Evolutionary conservation across 2,113 vertebrate species (phyloP).

Genomic region (Hippocampus guttulatus): DNA sequence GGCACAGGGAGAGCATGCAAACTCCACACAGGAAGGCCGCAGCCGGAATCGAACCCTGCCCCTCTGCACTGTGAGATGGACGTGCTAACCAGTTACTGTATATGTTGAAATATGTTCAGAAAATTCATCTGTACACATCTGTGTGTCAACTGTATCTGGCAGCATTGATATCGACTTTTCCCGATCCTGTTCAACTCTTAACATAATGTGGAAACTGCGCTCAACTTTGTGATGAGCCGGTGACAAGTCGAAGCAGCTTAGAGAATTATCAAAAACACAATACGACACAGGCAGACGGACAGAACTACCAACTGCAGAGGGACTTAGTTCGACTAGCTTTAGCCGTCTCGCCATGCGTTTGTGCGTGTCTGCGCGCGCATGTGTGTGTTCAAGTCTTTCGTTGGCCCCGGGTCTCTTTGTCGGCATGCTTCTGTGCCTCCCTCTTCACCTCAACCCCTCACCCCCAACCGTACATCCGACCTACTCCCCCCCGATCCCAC

Average conservation of each 20-base stretch:
- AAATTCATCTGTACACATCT: not conserved
- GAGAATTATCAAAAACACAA: conserved; percentile 67
- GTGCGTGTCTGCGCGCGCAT: conserved; percentile 22
- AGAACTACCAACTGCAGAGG: conserved; percentile 59
- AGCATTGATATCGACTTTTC: conserved; percentile 26
- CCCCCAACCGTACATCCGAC: conserved; percentile 5
- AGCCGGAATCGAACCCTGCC: too few species aligned
- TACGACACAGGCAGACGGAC: conserved; percentile 61
- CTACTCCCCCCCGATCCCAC: conserved; percentile 27
- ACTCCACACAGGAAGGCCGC: too few species aligned
- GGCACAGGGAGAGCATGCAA: too few species aligned
- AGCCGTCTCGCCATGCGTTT: conserved; percentile 31
- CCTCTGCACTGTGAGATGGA: too few species aligned
- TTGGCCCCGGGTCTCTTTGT: conserved; percentile 38
- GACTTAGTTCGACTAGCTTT: conserved; percentile 73
- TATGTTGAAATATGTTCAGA: not conserved
- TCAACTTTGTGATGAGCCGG: conserved; percentile 67
- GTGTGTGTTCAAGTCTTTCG: conserved; percentile 22
- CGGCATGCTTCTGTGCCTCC: conserved; percentile 12
- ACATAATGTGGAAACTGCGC: conserved; percentile 50
- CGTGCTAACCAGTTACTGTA: too few species aligned
- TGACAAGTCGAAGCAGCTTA: conserved; percentile 70
- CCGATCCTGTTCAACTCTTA: conserved; percentile 39
- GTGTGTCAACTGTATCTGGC: conserved; percentile 17
- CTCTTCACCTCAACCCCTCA: conserved; percentile 4